phyloP scores from a whole-genome alignment of 1,140 invertebrate species.

The Drosophila bocki region DNA sequence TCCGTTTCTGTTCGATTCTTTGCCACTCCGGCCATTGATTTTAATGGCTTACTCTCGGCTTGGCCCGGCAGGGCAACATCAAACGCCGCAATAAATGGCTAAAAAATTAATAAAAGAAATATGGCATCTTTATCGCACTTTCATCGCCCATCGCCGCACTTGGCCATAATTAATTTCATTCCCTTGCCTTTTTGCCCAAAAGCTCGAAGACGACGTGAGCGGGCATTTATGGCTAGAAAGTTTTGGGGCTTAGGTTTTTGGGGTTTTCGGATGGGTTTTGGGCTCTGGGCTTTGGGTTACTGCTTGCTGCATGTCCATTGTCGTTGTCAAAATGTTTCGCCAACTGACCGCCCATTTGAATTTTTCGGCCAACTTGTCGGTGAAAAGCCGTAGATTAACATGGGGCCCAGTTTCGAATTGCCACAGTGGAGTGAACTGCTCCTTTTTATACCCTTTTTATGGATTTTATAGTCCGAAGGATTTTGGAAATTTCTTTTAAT shows the following conservation, averaged over 20 bases:
- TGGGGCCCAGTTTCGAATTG: slow-evolving; percentile 27
- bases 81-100: slow-evolving; percentile 38
- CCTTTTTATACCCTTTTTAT: neutral
- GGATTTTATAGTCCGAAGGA: neutral
- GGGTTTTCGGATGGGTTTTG: slow-evolving; percentile 48
- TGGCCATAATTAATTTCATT: slow-evolving; percentile 78
- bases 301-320: slow-evolving; percentile 35
- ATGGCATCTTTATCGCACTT: slow-evolving; percentile 67
- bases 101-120: slow-evolving; percentile 74
- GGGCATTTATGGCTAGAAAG: slow-evolving; percentile 73
- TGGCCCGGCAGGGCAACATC: slow-evolving; percentile 21
- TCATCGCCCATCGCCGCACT: slow-evolving; percentile 71
- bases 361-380: slow-evolving; percentile 52
- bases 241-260: slow-evolving; percentile 43
- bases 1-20: slow-evolving; percentile 49
- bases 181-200: slow-evolving; percentile 46
- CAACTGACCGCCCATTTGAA: slow-evolving; percentile 77
- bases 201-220: slow-evolving; percentile 51
- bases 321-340: slow-evolving; percentile 71
- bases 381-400: slow-evolving; percentile 36
- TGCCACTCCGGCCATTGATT: slow-evolving; percentile 59
- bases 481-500: neutral
- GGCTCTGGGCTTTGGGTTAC: slow-evolving; percentile 6
- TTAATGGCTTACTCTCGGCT: slow-evolving; percentile 63
- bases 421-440: slow-evolving; percentile 5